Conservation (phyloP, 2,797 vertebrate species). For the Lophius americanus region DNA sequence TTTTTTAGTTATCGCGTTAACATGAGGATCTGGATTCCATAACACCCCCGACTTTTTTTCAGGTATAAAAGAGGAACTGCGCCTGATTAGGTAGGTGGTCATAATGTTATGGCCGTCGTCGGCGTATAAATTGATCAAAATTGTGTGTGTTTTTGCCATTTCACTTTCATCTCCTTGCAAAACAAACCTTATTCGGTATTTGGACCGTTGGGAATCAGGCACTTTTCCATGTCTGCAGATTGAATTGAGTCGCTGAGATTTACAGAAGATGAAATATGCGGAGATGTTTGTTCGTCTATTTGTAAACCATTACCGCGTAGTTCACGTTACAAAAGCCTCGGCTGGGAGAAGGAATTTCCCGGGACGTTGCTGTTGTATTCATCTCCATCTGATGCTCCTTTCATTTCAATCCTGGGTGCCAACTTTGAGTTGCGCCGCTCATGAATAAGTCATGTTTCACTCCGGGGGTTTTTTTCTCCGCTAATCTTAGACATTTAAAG, state of each 20-base stretch:
- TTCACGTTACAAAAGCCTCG: constrained; percentile 23
- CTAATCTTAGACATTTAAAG: constrained; percentile 73
- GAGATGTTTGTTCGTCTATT: constrained; percentile 52
- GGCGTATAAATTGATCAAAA: neutral
- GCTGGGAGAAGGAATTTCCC: constrained; percentile 43
- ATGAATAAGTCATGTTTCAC: constrained; percentile 74
- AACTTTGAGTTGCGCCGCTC: constrained; percentile 66
- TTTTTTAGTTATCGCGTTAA: too few relatives aligned
- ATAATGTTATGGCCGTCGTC: too few relatives aligned
- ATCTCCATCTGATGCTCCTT: constrained; percentile 54
- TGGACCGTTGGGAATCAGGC: neutral
- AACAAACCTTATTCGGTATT: constrained; percentile 13
- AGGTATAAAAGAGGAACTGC: too few relatives aligned
- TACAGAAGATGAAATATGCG: constrained; percentile 22
- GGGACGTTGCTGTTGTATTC: constrained; percentile 52
- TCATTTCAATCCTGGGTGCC: constrained; percentile 72
- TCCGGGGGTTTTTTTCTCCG: constrained; percentile 48
- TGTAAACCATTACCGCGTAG: constrained; percentile 34
- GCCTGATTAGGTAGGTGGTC: too few relatives aligned
- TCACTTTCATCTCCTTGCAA: constrained; percentile 15
- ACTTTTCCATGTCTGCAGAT: neutral
- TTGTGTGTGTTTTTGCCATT: constrained; percentile 8
- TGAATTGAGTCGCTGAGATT: constrained; percentile 16
- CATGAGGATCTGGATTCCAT: too few relatives aligned
- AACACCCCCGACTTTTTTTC: too few relatives aligned